A percentile compares a stretch with the other conserved stretches of the same genome.
These are phyloP conservation scores for Lutjanus erythropterus DNA, from an alignment of 2,113 vertebrate genomes.

Conservation along the genomic window DNA sequence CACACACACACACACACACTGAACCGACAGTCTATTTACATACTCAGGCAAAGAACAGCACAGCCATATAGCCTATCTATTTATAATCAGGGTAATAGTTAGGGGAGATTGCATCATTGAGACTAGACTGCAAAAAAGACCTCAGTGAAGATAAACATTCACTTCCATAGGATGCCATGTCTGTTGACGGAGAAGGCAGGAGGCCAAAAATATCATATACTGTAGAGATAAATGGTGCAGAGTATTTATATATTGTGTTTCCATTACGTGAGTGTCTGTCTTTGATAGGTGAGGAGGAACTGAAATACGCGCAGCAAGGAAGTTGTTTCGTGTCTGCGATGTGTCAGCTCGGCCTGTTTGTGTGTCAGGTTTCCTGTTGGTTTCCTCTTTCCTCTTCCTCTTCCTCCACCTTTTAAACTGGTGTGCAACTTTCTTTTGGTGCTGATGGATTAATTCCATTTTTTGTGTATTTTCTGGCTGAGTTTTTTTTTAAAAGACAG, in stretches of 20 bases:
- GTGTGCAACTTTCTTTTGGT: no score
- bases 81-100: background rate
- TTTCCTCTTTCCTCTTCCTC: no score
- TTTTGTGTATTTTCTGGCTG: background rate
- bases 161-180: background rate
- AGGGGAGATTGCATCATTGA: conserved; percentile 36
- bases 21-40: conserved; percentile 12
- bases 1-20: background rate
- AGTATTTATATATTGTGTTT: conserved; percentile 1
- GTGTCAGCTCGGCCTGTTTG: no score
- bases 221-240: background rate
- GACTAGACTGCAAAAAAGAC: conserved; percentile 1
- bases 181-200: background rate
- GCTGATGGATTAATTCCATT: background rate
- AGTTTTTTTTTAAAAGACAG: no score
- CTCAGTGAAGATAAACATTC: background rate
- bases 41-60: background rate
- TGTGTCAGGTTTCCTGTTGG: no score
- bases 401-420: no score
- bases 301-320: no score
- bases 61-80: background rate
- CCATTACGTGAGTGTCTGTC: background rate
- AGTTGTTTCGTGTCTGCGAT: no score
- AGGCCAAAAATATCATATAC: background rate
- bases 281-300: no score